Conservation (phyloP, 2,113 vertebrate species). For the Lutjanus erythropterus region DNA sequence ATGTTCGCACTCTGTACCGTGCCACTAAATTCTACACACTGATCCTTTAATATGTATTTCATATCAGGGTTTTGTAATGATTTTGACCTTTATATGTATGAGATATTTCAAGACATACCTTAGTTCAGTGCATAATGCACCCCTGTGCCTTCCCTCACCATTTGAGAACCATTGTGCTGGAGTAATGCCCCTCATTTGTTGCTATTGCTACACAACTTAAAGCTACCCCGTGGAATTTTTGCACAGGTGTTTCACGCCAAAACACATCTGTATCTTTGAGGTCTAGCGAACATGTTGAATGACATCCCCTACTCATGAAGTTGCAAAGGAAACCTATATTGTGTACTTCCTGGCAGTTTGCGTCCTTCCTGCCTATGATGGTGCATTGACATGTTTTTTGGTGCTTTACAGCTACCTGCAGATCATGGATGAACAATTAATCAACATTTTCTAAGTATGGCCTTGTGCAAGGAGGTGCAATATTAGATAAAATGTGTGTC, state of each 20-base stretch:
- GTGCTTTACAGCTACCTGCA: not conserved
- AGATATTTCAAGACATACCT: not conserved
- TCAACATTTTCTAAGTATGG: no score
- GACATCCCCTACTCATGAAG: not conserved
- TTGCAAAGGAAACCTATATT: not conserved
- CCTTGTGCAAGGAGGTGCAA: no score
- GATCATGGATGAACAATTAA: no score
- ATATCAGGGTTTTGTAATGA: not conserved
- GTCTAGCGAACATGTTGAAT: not conserved
- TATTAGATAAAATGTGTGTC: no score
- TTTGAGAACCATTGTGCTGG: slow-evolving; percentile 32
- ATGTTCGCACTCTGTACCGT: no score
- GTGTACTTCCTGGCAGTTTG: not conserved
- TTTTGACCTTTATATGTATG: not conserved
- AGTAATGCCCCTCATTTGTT: not conserved
- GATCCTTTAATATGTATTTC: not conserved
- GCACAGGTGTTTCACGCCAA: not conserved
- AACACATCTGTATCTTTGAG: not conserved
- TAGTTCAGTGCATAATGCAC: slow-evolving; percentile 1
- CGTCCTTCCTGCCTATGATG: not conserved
- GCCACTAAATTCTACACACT: no score
- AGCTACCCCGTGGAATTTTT: slow-evolving; percentile 25
- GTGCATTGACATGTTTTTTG: no score
- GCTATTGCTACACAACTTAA: slow-evolving; percentile 25
- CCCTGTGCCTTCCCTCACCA: not conserved